Conservation (phyloP, 1,140 invertebrate species). For the Micrasema minimum region DNA sequence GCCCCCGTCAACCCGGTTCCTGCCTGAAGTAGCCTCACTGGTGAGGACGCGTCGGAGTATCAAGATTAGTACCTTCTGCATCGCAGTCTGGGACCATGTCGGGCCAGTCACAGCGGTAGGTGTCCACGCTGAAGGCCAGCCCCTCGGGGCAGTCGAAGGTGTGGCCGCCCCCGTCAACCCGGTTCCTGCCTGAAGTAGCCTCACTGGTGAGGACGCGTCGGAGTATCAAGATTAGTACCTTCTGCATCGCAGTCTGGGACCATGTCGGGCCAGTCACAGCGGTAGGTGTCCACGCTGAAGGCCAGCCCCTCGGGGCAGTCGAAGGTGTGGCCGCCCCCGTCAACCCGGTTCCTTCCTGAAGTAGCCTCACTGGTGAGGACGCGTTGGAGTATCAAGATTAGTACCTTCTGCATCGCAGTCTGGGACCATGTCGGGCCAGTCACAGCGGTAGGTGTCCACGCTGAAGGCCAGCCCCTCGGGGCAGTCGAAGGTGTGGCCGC, state of each 20-base stretch:
- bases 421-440: not conserved
- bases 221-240: too few relatives aligned
- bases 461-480: not conserved
- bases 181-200: conserved; percentile 86
- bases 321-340: conserved; percentile 73
- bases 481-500: not conserved
- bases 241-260: conserved; percentile 81
- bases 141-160: conserved; percentile 82
- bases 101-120: conserved; percentile 87
- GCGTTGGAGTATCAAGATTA: not conserved
- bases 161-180: conserved; percentile 77
- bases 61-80: conserved; percentile 81
- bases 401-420: not conserved
- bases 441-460: not conserved
- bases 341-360: conserved; percentile 89
- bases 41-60: too few relatives aligned
- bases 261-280: conserved; percentile 89
- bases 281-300: conserved; percentile 79
- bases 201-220: conserved; percentile 87
- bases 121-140: conserved; percentile 83
- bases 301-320: conserved; percentile 88
- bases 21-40: conserved; percentile 85
- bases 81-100: conserved; percentile 82
- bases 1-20: conserved; percentile 82
- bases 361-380: conserved; percentile 73